These are phyloP conservation scores for Lordiphosa mommai DNA, from an alignment of 1,140 invertebrate species.

Conservation along the genomic window DNA sequence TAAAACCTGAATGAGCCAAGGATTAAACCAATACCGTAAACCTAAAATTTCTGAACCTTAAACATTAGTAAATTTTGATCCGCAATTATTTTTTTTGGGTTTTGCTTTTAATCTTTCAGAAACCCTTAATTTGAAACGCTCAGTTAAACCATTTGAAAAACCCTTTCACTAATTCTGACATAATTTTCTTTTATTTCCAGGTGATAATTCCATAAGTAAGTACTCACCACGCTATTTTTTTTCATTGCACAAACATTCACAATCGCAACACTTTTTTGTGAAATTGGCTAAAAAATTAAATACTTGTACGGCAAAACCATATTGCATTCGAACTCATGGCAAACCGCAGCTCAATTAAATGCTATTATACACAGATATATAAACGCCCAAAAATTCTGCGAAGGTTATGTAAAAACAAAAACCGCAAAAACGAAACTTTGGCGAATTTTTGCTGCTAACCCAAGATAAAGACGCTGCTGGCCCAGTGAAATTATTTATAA, in stretches of 20 bases:
- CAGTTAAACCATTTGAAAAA: not conserved
- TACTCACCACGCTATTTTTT: conserved; percentile 15
- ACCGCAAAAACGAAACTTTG: conserved; percentile 35
- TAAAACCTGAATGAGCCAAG: no score
- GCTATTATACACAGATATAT: conserved; percentile 44
- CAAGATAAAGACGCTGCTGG: not conserved
- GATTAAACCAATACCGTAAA: no score
- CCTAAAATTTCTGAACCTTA: no score
- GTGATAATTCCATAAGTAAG: conserved; percentile 79
- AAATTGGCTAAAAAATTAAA: conserved; percentile 54
- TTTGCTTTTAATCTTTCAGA: no score
- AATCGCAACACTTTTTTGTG: conserved; percentile 34
- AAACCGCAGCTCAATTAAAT: conserved; percentile 63
- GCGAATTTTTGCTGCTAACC: conserved; percentile 8
- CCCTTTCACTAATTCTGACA: not conserved
- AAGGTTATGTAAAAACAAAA: conserved; percentile 31
- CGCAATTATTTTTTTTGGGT: no score
- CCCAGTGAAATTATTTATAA: conserved; percentile 16
- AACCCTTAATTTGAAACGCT: no score
- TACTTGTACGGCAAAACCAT: conserved; percentile 24
- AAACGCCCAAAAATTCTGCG: conserved; percentile 26
- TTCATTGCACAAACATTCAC: conserved; percentile 47
- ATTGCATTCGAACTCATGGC: conserved; percentile 58
- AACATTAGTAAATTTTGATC: no score
- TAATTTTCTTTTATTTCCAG: conserved; percentile 44